Base-by-base conservation (phyloP, 1,140 invertebrate genomes). In the Yoshiicerus persimilis region DNA sequence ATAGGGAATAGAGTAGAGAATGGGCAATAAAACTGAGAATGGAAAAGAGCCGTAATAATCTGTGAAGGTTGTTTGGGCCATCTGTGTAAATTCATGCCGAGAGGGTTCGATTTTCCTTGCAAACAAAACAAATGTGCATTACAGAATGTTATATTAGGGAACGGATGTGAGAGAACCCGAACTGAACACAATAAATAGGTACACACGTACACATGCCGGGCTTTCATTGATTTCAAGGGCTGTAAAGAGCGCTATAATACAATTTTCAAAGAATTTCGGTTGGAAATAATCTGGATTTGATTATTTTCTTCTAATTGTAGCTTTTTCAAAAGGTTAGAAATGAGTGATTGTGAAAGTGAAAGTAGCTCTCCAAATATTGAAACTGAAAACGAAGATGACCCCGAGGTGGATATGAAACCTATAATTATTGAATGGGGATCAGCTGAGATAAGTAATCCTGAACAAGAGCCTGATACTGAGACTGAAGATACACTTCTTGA, bases 271-370 rank as follows among this genome's bases (percentile, higher is more conserved):
- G 47, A 32, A 34, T 64, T 64, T 86, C 34, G 70, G 27, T 36
- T 38, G 47, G 47, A 56, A 56, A 56, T 4, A 56, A n/a, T 56
- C 20, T 2, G 16, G 39, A 41, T 41, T 56, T 16, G 47, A 16
- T 16, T 56, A 56, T n/a, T 56, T 56, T 11, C 13, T 10, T 34
- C 20, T 30, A 32, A 11, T 70, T 16, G 27, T 8, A 10, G 25
- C 62, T 0, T 62, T 25, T 64, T 0, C 13, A 8, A 38, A 5
- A 30, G 20, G 23, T 41, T 80, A 56, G 84, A 83, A 32, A 88
- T 88, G 88, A 88, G 88, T 87, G 88, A 88, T 20, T 75, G 88
- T 84, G 88, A 88, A 13, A 88, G 88, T 84, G 88, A 87, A 36
- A 47, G 30, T 32, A 80, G 25, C 25, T 56, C 32, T 36, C 27